Conservation (phyloP, 92 coral and sea anemone species). For the Metridium senile region DNA sequence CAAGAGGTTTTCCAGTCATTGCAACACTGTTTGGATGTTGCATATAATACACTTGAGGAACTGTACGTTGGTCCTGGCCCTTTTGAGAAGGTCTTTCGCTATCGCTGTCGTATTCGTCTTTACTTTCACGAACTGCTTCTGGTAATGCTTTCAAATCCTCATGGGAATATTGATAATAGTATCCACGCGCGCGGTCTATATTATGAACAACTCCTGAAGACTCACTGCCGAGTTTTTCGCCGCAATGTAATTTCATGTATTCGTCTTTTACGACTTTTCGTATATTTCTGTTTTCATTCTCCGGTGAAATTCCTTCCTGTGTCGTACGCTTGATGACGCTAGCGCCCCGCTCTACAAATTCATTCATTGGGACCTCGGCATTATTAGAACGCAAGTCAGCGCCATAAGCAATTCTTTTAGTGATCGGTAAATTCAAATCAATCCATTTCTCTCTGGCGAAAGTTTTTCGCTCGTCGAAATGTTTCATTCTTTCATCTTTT, state of each 20-base stretch:
- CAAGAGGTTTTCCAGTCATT: slow-evolving; percentile 32
- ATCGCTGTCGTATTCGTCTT: slow-evolving; percentile 57
- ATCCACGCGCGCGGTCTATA: slow-evolving; percentile 60
- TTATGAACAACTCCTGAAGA: slow-evolving; percentile 49
- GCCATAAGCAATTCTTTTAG: slow-evolving; percentile 19
- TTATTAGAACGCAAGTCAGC: slow-evolving; percentile 24
- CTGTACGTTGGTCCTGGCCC: slow-evolving; percentile 38
- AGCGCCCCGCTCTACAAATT: slow-evolving; percentile 63
- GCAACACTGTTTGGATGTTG: slow-evolving; percentile 54
- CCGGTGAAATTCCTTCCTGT: slow-evolving; percentile 59
- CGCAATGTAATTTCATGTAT: slow-evolving; percentile 57
- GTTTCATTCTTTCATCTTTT: slow-evolving; percentile 25
- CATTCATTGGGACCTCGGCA: slow-evolving; percentile 38
- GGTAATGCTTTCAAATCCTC: slow-evolving; percentile 51
- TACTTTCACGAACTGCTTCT: slow-evolving; percentile 19
- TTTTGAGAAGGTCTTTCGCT: slow-evolving; percentile 48
- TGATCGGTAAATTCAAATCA: slow-evolving; percentile 46
- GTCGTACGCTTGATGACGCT: slow-evolving; percentile 68
- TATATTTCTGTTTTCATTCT: slow-evolving; percentile 61
- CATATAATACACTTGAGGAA: slow-evolving; percentile 60
- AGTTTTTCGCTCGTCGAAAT: slow-evolving; percentile 41
- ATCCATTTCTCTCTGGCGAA: slow-evolving; percentile 49
- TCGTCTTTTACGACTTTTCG: slow-evolving; percentile 63
- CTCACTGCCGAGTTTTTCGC: slow-evolving; percentile 68
- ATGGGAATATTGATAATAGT: slow-evolving; percentile 56